phyloP scores from a whole-genome alignment of 2,888 invertebrate species.

The Agrotis ipsilon region DNA sequence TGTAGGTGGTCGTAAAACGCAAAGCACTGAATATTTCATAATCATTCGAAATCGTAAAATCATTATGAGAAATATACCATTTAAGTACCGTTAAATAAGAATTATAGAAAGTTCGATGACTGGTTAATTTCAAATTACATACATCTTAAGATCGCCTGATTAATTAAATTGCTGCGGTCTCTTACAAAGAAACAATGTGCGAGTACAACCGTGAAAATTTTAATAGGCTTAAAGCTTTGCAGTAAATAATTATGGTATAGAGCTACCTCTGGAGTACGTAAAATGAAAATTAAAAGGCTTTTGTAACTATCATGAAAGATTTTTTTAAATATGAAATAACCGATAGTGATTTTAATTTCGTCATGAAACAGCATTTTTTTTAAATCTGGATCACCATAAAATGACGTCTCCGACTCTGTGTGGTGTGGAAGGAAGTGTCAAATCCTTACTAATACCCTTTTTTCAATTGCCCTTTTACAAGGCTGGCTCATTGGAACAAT shows the following conservation, averaged over 20 bases:
- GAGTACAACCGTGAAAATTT: conserved; percentile 13
- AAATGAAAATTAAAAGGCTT: background rate
- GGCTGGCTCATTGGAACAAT: too few species aligned
- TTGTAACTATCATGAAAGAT: background rate
- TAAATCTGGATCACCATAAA: too few species aligned
- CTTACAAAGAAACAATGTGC: conserved; percentile 40
- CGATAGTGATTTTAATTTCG: background rate
- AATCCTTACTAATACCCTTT: too few species aligned
- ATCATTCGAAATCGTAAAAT: conserved; percentile 35
- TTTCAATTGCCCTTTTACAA: too few species aligned
- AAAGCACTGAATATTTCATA: conserved; percentile 20
- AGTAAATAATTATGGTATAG: background rate
- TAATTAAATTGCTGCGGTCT: conserved; percentile 49
- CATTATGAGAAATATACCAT: conserved; percentile 36
- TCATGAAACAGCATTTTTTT: background rate
- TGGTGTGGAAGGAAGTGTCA: too few species aligned
- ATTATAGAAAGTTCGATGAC: conserved; percentile 52
- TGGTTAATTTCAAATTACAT: conserved; percentile 51
- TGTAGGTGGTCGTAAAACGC: conserved; percentile 14
- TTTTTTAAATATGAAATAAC: background rate
- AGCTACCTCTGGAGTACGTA: background rate
- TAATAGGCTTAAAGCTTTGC: background rate
- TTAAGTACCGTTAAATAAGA: conserved; percentile 50
- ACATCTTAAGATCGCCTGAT: conserved; percentile 37
- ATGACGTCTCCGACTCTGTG: too few species aligned